phyloP scores from a whole-genome alignment of 1,140 invertebrate genomes.

The Kradibia gibbosae region DNA sequence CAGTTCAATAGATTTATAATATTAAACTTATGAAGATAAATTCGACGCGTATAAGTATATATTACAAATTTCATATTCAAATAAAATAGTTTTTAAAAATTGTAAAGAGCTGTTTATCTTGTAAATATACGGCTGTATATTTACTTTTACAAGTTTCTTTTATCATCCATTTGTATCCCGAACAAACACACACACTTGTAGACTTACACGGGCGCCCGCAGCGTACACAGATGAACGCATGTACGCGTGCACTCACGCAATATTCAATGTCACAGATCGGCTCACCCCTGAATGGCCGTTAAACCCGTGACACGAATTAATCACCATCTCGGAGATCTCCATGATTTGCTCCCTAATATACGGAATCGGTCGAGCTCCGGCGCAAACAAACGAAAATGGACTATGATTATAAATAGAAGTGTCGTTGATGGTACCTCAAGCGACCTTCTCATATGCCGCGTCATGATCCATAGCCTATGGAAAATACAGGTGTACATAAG shows the following conservation, averaged over 20 bases:
- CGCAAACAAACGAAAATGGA: conserved; percentile 73
- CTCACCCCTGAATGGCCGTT: neutral
- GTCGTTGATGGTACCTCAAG: conserved; percentile 55
- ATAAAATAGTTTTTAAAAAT: too few species aligned
- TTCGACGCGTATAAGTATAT: too few species aligned
- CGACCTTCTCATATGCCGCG: conserved; percentile 71
- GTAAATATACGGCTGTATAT: neutral
- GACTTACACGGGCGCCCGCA: too few species aligned
- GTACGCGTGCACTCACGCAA: neutral
- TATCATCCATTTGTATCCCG: neutral
- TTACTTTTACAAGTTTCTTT: neutral
- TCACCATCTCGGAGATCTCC: conserved; percentile 5
- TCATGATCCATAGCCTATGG: conserved; percentile 65
- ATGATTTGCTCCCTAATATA: neutral
- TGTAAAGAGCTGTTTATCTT: neutral
- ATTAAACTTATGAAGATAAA: too few species aligned
- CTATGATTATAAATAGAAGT: conserved; percentile 73
- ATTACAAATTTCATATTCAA: too few species aligned
- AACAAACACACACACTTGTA: neutral
- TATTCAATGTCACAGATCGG: neutral
- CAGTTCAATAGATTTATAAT: too few species aligned
- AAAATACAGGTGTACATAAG: conserved; percentile 38
- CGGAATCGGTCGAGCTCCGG: conserved; percentile 54
- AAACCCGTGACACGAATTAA: conserved; percentile 45
- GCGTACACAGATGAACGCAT: neutral